Evolutionary conservation across 2,113 vertebrate species (phyloP).

Genomic region (Helogale parvula): DNA sequence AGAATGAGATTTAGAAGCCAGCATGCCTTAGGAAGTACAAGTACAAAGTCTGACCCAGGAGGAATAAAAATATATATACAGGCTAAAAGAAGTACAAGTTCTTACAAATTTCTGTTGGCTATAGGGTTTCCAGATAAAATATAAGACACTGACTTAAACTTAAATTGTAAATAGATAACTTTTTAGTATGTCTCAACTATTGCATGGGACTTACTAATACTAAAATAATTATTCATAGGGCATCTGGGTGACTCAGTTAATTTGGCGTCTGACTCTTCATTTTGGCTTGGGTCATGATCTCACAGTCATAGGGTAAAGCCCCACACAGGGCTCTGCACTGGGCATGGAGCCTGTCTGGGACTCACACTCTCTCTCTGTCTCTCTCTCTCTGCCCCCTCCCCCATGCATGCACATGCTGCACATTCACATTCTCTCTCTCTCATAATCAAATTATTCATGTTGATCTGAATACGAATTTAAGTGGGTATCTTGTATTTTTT

Average conservation of each 20-base stretch:
- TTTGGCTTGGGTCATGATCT: too few relatives aligned
- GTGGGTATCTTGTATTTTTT: background rate
- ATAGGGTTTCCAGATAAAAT: background rate
- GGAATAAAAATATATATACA: background rate
- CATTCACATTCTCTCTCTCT: too few relatives aligned
- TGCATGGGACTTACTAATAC: background rate
- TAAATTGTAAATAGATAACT: background rate
- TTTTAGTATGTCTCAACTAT: background rate
- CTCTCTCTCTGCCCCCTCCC: too few relatives aligned
- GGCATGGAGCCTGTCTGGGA: too few relatives aligned
- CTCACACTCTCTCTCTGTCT: too few relatives aligned
- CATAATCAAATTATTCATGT: background rate
- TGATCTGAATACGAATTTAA: constrained; percentile 45
- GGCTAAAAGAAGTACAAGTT: background rate
- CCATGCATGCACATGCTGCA: too few relatives aligned
- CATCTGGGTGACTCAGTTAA: too few relatives aligned
- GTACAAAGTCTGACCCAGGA: background rate
- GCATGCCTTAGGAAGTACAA: background rate
- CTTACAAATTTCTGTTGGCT: background rate
- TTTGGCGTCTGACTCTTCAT: too few relatives aligned
- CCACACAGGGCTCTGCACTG: too few relatives aligned
- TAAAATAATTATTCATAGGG: background rate
- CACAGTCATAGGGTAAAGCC: too few relatives aligned
- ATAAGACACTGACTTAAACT: background rate
- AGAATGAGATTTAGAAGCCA: background rate